Evolutionary conservation across 1,140 invertebrate genomes (phyloP), one percentile per base, ranked within the genome.

Genomic region (Drosophila nasuta): DNA sequence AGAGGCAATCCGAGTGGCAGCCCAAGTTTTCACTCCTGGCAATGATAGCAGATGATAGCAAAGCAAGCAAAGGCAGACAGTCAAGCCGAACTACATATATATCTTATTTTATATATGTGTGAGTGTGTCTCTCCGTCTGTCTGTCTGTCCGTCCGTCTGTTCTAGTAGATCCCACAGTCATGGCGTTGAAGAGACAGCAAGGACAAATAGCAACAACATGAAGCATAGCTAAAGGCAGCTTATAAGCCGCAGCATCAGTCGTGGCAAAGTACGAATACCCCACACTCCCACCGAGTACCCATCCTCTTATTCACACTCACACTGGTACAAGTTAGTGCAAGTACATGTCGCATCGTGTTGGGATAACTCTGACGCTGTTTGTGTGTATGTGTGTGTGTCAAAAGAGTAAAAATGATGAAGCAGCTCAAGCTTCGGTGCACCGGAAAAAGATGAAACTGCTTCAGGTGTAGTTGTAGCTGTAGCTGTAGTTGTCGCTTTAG

Each of bases 401-500:
- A 68, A 76, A 70, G 75, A 81, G 74, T 75, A 86, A 82, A 86
- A 82, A 88, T 88, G 79, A 87, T 88, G 77, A 75, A 88, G 82
- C 83, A 74, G 38, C 66, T 77, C 46, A 59, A 54, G 70, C 70
- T 75, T 67, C 54, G 54, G 65, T 81, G 77, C 81, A 85, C 81
- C 71, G 86, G 76, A 87, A 87, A 87, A 82, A 87, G 83, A 88
- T 87, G 80, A 87, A 83, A 77, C 69, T 83, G 79, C 77, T 82
- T 41, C 65, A 33, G 73, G 73, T 80, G 70, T 52, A 52, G 49
- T 46, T 33, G 33, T 33, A 7, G 33, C 0, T 33, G 33, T 41
- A 10, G 71, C 17, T 15, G 46, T 52, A 30, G 51, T 77, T 33
- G 33, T 8, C 5, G 33, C 33, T 33, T 5, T 13, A 13, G 71